These are phyloP conservation scores for Hylomyscus alleni DNA, from an alignment of 2,797 vertebrate genomes.

Conservation along the genomic window DNA sequence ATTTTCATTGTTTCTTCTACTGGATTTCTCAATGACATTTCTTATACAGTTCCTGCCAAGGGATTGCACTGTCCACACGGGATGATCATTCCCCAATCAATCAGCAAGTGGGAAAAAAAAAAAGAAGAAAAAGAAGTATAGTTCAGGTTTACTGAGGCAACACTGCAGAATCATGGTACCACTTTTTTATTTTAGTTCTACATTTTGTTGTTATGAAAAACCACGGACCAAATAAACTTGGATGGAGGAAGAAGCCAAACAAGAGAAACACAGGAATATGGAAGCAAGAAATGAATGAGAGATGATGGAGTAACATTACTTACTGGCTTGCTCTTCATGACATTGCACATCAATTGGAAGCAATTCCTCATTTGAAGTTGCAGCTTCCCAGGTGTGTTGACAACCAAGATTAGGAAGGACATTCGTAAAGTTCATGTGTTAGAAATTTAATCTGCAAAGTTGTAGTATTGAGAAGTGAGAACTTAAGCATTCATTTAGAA, in stretches of 20 bases:
- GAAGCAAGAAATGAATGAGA: neutral
- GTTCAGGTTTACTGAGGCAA: neutral
- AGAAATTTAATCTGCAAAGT: neutral
- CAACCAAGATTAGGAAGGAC: too few species aligned
- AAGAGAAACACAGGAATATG: neutral
- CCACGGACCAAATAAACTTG: neutral
- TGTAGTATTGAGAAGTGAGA: neutral
- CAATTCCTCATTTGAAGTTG: too few species aligned
- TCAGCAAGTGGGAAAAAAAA: neutral
- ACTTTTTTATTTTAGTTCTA: neutral
- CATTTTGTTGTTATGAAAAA: neutral
- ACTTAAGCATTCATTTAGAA: neutral
- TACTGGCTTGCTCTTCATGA: neutral
- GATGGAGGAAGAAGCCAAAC: too few species aligned
- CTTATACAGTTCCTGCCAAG: neutral
- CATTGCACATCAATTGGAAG: too few species aligned
- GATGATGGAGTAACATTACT: too few species aligned
- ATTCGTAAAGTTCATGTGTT: neutral
- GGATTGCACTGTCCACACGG: too few species aligned
- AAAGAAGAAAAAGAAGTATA: neutral
- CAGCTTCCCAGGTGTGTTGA: neutral
- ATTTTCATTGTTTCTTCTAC: too few species aligned
- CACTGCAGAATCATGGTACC: neutral
- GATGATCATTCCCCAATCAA: neutral
- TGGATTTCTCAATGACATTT: neutral